Evolutionary conservation across 2,113 vertebrate genomes (phyloP), one percentile per base, ranked within the genome.

Genomic region (Sphaerodactylus townsendi): DNA sequence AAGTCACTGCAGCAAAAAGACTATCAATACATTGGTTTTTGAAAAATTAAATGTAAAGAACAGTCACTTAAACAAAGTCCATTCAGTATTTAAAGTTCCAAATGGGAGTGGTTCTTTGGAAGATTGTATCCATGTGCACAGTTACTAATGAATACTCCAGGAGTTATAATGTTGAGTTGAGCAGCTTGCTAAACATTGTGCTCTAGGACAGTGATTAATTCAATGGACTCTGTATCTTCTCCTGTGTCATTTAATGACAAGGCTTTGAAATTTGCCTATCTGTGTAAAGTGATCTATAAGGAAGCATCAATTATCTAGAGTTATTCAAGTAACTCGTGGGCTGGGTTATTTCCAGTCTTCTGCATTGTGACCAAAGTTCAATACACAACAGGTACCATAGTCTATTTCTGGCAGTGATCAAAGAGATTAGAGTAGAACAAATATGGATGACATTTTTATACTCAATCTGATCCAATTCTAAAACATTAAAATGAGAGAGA

Each of bases 31-130:
- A 30, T 81, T 14, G 74, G 13, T 14, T 68, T 68, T 37, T 30
- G 70, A 17, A 81, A 69, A 69, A 69, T 23, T 59, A 23, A 59
- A 59, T 59, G 28, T 62, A 62, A 9, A 1, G 83, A 81, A 75
- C 15, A 71, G 85, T 91, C 86, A 92, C 46, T 56, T 89, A 92
- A 91, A 44, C 56, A 83, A 65, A 8, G 83, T 81, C 82, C 0
- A 0, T 86, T 83, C 80, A 72, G 15, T 44, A 69, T 71, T 53
- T 35, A 82, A 88, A 41, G 65, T 88, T 84, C 68, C 30, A 70
- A 81, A 46, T 83, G 66, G 41, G 88, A 87, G 69, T 74, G 50
- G 35, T 87, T 91, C 88, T 87, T 65, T 71, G 21, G 78, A 69
- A 83, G 80, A 81, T 84, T 86, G 87, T 79, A 82, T 56, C 89